Evolutionary conservation across 2,797 vertebrate species (phyloP).

Genomic region (Dermochelys coriacea): DNA sequence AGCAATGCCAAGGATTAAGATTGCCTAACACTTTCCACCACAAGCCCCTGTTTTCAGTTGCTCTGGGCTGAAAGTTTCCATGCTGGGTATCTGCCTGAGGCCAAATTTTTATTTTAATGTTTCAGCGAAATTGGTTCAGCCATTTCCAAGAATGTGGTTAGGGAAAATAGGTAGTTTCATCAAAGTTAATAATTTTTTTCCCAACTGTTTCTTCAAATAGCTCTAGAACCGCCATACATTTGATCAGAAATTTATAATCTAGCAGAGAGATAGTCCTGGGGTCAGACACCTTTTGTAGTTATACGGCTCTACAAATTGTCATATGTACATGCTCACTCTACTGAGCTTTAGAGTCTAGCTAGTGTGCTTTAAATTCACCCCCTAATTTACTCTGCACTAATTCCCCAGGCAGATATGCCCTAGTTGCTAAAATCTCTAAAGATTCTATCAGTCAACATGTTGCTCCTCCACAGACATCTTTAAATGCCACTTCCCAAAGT

Average conservation of each 20-base stretch:
- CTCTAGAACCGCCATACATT: neutral
- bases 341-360: neutral
- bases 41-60: neutral
- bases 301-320: neutral
- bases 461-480: neutral
- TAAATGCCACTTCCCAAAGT: neutral
- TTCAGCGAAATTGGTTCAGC: neutral
- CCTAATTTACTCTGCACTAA: neutral
- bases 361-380: neutral
- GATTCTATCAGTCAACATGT: neutral
- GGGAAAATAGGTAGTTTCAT: too few relatives aligned
- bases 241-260: neutral
- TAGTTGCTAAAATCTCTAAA: neutral
- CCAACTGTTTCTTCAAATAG: neutral
- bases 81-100: neutral
- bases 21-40: neutral
- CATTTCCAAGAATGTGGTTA: neutral
- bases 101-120: neutral
- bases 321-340: neutral
- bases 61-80: neutral
- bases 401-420: neutral
- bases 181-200: neutral
- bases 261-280: neutral
- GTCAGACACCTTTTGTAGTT: neutral
- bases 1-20: neutral